Evolutionary conservation across 2,888 invertebrate species (phyloP).

Genomic region (Nomada lathburiana): DNA sequence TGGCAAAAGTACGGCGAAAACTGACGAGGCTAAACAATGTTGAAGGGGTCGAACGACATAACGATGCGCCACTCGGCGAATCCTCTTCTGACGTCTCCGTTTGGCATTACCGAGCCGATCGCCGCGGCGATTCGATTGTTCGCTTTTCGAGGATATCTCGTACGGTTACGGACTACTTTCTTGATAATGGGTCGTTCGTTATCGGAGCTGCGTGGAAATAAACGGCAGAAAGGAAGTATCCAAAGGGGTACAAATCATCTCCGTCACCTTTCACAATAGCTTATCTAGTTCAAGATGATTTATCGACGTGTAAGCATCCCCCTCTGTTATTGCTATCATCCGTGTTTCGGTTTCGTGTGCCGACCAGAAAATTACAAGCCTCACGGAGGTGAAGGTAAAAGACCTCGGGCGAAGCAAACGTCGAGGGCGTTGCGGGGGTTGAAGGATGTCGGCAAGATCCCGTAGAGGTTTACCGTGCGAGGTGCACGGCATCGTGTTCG

Average conservation of each 20-base stretch:
- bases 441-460: background rate
- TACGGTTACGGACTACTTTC: background rate
- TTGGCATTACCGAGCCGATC: background rate
- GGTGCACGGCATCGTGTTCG: constrained; percentile 16
- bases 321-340: too few relatives aligned
- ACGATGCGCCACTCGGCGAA: constrained; percentile 25
- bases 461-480: background rate
- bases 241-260: background rate
- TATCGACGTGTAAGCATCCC: background rate
- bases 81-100: background rate
- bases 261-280: background rate
- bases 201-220: background rate
- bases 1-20: constrained; percentile 41
- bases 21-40: constrained; percentile 34
- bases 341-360: too few relatives aligned
- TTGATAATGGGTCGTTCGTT: background rate
- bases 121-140: background rate
- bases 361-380: background rate
- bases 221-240: background rate
- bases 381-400: background rate
- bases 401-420: background rate
- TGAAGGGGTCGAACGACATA: constrained; percentile 18
- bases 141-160: background rate
- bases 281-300: background rate
- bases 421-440: background rate